These are phyloP conservation scores for Agrotis clavis DNA, from an alignment of 2,888 invertebrate genomes.

Conservation along the genomic window DNA sequence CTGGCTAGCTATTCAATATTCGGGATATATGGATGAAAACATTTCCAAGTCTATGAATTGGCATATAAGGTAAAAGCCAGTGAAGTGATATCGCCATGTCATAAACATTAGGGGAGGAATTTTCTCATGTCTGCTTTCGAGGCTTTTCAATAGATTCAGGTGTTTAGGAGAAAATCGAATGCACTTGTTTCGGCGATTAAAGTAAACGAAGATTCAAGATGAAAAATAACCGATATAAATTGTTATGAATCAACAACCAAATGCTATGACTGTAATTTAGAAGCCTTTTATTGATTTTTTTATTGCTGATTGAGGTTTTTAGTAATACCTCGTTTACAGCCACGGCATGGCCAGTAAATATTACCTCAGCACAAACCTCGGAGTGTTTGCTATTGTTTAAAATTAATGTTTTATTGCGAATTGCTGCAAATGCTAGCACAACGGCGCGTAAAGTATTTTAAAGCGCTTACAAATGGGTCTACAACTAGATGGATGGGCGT, in stretches of 20 bases:
- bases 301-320: background rate
- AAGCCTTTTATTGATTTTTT: background rate
- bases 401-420: conserved; percentile 50
- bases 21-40: background rate
- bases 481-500: conserved; percentile 9
- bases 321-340: conserved; percentile 16
- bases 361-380: conserved; percentile 11
- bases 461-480: conserved; percentile 12
- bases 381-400: conserved; percentile 48
- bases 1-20: background rate
- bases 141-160: too few species aligned
- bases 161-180: background rate
- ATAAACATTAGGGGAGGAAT: too few species aligned
- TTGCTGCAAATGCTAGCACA: conserved; percentile 28
- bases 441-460: conserved; percentile 30
- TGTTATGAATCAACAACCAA: background rate
- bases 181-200: background rate
- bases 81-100: too few species aligned
- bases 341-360: conserved; percentile 16
- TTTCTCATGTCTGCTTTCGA: too few species aligned
- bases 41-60: too few species aligned
- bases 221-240: background rate
- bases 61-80: too few species aligned
- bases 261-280: background rate
- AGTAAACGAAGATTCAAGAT: background rate